Evolutionary conservation across 2,113 vertebrate genomes (phyloP), one percentile per base, ranked within the genome.

Genomic region (Nesoenas mayeri): DNA sequence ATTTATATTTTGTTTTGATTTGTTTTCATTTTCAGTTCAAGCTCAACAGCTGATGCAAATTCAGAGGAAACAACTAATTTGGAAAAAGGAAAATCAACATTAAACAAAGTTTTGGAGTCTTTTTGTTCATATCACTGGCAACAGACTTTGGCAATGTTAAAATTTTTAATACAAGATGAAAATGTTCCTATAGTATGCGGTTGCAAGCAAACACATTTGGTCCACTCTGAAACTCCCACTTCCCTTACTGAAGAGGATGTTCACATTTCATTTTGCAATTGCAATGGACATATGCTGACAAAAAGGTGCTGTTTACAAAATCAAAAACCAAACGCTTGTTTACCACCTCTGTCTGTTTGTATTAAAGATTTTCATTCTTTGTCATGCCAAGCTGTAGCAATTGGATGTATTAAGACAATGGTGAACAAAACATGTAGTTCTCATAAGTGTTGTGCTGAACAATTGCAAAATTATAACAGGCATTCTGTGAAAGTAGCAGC

Each of bases 1-100:
- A 98, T 98, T 98, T 97, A 98, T 98, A 97, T 98, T 97, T 98
- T 98, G 97, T 98, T 98, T 98, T 97, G 98, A 98, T 98, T 96
- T 97, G 97, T 97, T 98, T 98, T 97, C 98, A 97, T 98, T 98
- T 98, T 97, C 98, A 99, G 98, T 98, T 98, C 98, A 98, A 98
- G 97, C 96, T 97, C 95, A 94, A 79, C 97, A 97, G 96, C 97
- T 98, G 98, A 98, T 97, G 98, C 97, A 98, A 98, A 98, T 97
- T 98, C 98, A 97, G 97, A 98, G 96, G 98, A 98, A 98, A 96
- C 98, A 97, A 94, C 97, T 98, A 98, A 98, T 97, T 98, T 98
- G 97, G 97, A 98, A 96, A 98, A 97, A 96, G 96, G 80, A 98
- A 98, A 98, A 93, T 98, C 98, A 93, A 94, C 98, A 88, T 97